phyloP scores from a whole-genome alignment of 1,140 invertebrate genomes.

The Drosophila pachea region DNA sequence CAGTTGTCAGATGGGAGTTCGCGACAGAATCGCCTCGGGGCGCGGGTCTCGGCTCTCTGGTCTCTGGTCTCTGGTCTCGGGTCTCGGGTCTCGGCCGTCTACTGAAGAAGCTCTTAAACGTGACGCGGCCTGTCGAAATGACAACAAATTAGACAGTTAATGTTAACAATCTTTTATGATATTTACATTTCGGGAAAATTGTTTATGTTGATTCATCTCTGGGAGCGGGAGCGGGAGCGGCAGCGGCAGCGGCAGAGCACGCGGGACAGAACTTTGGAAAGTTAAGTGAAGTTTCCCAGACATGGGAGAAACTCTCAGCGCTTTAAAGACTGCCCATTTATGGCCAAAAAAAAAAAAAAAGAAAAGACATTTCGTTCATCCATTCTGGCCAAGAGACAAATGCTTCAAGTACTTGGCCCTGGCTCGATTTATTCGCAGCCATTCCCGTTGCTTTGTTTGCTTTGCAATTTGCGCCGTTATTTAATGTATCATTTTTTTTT shows the following conservation, averaged over 20 bases:
- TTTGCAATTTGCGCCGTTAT: conserved; percentile 47
- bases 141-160: conserved; percentile 77
- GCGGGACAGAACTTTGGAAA: conserved; percentile 2
- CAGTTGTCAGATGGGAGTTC: conserved; percentile 3
- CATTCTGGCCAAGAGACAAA: no score
- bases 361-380: no score
- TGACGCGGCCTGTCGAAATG: conserved; percentile 52
- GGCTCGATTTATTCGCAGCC: conserved; percentile 9
- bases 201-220: conserved; percentile 55
- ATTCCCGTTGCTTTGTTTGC: conserved; percentile 42
- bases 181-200: conserved; percentile 71
- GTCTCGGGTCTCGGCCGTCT: conserved; percentile 48
- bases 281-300: conserved; percentile 8
- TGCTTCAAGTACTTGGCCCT: neutral
- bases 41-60: conserved; percentile 55
- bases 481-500: conserved; percentile 28
- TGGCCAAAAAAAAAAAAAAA: no score
- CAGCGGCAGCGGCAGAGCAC: neutral
- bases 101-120: conserved; percentile 62
- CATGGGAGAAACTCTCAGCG: neutral
- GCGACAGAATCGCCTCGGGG: conserved; percentile 60
- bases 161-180: conserved; percentile 76
- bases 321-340: no score
- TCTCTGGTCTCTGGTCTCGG: conserved; percentile 25
- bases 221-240: conserved; percentile 6